These are phyloP conservation scores for Sorex araneus DNA, from an alignment of 2,113 vertebrate species.

Conservation along the genomic window DNA sequence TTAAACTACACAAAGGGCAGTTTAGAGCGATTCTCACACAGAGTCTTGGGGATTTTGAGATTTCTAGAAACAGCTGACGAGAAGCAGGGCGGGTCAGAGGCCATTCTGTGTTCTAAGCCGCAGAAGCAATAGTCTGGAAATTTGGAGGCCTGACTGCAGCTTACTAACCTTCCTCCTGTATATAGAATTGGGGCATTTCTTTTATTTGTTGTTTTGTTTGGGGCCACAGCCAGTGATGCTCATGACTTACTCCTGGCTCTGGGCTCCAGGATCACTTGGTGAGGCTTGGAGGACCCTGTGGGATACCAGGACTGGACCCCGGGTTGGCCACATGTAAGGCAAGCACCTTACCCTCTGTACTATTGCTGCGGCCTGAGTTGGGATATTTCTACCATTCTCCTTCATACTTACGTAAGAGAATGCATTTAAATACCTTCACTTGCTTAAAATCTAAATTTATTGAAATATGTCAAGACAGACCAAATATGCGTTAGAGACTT, in stretches of 20 bases:
- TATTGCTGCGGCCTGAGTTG: too few relatives aligned
- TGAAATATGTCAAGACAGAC: constrained; percentile 21
- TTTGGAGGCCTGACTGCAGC: background rate
- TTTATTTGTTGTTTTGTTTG: too few relatives aligned
- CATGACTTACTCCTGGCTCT: too few relatives aligned
- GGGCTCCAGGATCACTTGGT: too few relatives aligned
- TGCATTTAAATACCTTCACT: background rate
- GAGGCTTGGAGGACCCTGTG: too few relatives aligned
- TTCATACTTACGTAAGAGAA: background rate
- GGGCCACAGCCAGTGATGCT: too few relatives aligned
- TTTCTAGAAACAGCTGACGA: background rate
- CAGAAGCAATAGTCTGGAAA: background rate
- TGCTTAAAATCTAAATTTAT: constrained; percentile 22
- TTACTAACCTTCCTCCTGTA: constrained; percentile 5
- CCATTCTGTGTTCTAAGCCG: background rate
- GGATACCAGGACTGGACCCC: too few relatives aligned
- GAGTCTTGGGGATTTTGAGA: background rate
- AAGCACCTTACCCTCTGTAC: too few relatives aligned
- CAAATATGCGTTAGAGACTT: background rate
- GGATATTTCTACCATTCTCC: too few relatives aligned
- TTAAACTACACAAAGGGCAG: background rate
- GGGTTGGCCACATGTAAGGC: too few relatives aligned
- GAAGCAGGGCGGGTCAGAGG: background rate
- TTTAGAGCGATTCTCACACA: background rate
- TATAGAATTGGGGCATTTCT: background rate